Evolutionary conservation across 2,888 invertebrate species (phyloP), one percentile per base, ranked within the genome.

Genomic region (Elegia similella): DNA sequence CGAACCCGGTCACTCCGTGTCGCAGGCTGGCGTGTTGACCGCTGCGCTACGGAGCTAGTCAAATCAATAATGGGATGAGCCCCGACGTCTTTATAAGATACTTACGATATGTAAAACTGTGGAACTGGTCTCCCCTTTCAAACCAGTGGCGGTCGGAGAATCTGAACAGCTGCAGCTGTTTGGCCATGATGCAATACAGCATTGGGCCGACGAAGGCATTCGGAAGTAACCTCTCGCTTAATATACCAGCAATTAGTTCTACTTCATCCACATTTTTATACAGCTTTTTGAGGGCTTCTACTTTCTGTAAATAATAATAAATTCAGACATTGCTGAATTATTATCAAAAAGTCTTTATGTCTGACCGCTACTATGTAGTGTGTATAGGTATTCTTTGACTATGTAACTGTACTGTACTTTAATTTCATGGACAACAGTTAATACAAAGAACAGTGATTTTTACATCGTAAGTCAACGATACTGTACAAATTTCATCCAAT

Each of bases 81-180:
- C 5, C 23, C 23, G 5, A 7, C 10, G 10, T 43, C 7, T 7
- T 16, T 7, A 23, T 13, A 29, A 42, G 13, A n/a, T 17, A 72
- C 81, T 72, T 67, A 88, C 87, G 62, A 43, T 75, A 62, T 50
- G 73, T 76, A 15, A 86, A 76, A 55, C 87, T 86, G 57, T 87
- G 86, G 12, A 76, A 64, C 60, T 88, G 85, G 55, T 86, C 80
- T 0, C 86, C 85, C 57, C 86, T 77, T 55, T 88, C 86, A 43
- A 75, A 86, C 86, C 86, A 87, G 61, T 86, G 86, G 17, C 86
- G 67, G 55, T 88, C 86, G 0, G 83, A 77, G 48, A 69, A 84
- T 48, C 78, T 70, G 57, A 82, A 79, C 16, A 82, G 57, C 30
- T 78, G 75, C 29, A 84, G 59, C 60, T 87, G 86, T 53, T 83